Base-by-base conservation (phyloP, 2,797 vertebrate species). In the Urophycis tenuis region DNA sequence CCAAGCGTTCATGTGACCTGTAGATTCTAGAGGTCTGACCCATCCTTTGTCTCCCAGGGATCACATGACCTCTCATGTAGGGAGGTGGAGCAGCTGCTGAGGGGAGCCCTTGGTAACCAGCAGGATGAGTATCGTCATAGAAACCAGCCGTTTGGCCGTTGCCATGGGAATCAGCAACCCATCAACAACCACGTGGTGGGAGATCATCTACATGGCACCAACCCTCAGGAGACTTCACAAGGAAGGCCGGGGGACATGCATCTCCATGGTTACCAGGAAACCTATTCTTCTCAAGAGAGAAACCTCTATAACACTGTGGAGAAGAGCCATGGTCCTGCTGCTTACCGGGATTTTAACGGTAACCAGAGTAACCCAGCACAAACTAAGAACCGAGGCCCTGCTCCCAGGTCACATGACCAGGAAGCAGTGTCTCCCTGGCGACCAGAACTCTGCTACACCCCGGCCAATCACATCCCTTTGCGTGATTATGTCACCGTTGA, bases 21-120 rank as follows among this genome's bases (percentile, higher is more conserved):
- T n/a, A n/a, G n/a, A n/a, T n/a, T n/a, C n/a, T 39, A 25, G n/a
- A 25, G 69, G 69, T 17, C 29, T 73, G 33, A 41, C 35, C 22
- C 25, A n/a, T 22, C 32, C 72, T 33, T 72, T 76, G 7, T 5
- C 76, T 73, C 84, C 11, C 49, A 90, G 87, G 80, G 71, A 1
- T 88, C 86, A 73, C 60, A 72, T 80, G 93, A 83, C 30, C 92
- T 96, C 70, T 95, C 93, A 3, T 91, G 94, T 17, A 79, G 88
- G 1, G 95, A 96, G 74, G 95, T 96, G 76, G 92, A 94, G 60
- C 92, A 95, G 19, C 87, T 96, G 34, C 85, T 96, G 76, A 90
- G 93, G 75, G 92, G 93, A 41, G 94, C 15, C 72, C 35, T 25
- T 41, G 25, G 72, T 19, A 30, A 73, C 72, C 35, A 73, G 9